phyloP scores from a whole-genome alignment of 2,797 vertebrate genomes.

The Phoxinus dragarum region DNA sequence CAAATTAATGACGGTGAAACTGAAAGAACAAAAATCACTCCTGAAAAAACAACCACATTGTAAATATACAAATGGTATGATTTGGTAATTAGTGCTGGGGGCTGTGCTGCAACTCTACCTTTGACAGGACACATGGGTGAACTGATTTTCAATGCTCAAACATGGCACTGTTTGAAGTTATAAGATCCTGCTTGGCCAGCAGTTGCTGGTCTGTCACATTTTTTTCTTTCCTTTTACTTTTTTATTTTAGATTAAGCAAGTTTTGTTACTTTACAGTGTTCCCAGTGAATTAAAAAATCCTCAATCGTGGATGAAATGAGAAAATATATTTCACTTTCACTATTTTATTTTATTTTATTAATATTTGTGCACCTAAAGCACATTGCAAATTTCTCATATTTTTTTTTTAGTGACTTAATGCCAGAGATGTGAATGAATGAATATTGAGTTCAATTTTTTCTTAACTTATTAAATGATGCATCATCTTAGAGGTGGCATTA shows the following conservation, averaged over 20 bases:
- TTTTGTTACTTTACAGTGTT: background rate
- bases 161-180: slow-evolving; percentile 49
- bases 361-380: background rate
- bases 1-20: slow-evolving; percentile 74
- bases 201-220: slow-evolving; percentile 48
- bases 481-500: background rate
- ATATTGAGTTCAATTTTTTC: background rate
- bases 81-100: slow-evolving; percentile 51
- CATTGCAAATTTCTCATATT: background rate
- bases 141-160: slow-evolving; percentile 53
- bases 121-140: slow-evolving; percentile 37
- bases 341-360: background rate
- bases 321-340: background rate
- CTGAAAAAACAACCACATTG: slow-evolving; percentile 66
- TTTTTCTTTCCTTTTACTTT: background rate
- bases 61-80: slow-evolving; percentile 55
- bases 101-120: slow-evolving; percentile 39
- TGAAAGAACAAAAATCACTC: slow-evolving; percentile 63
- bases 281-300: background rate
- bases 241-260: background rate
- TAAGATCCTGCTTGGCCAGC: slow-evolving; percentile 42
- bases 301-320: background rate
- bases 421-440: no score
- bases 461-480: background rate
- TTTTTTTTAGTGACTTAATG: background rate